A percentile compares a stretch with the other conserved stretches of the same genome.
These are phyloP conservation scores for Lordiphosa fenestrarum DNA, from an alignment of 2,888 invertebrate species.

Conservation along the genomic window DNA sequence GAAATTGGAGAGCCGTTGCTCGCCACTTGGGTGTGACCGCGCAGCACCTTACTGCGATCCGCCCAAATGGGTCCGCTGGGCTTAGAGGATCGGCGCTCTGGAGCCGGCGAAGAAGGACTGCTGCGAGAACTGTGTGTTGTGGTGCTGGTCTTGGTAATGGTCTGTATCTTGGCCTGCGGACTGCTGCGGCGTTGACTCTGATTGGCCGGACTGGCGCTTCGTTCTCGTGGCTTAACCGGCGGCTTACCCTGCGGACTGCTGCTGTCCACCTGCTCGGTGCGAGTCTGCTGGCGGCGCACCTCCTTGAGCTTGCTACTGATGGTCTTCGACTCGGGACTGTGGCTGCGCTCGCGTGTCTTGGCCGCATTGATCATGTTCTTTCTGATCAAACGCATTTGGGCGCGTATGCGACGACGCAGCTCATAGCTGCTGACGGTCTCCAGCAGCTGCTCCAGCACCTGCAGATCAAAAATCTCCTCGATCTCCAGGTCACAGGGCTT, in stretches of 20 bases:
- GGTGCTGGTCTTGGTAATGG: slow-evolving; percentile 64
- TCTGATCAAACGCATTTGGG: slow-evolving; percentile 88
- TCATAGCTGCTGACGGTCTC: slow-evolving; percentile 89
- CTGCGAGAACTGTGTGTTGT: slow-evolving; percentile 24
- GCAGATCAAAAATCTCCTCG: slow-evolving; percentile 87
- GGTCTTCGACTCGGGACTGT: slow-evolving; percentile 45
- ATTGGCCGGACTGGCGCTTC: slow-evolving; percentile 53
- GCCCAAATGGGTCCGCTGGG: slow-evolving; percentile 69
- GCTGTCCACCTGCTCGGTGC: slow-evolving; percentile 48
- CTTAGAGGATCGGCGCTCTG: slow-evolving; percentile 40
- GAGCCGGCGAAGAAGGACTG: slow-evolving; percentile 32
- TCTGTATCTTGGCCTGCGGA: slow-evolving; percentile 54
- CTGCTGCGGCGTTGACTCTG: slow-evolving; percentile 71
- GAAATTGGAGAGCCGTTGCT: slow-evolving; percentile 30
- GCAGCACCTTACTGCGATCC: slow-evolving; percentile 73
- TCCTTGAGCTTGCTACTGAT: slow-evolving; percentile 28
- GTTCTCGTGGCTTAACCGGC: slow-evolving; percentile 64
- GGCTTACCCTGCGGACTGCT: slow-evolving; percentile 45
- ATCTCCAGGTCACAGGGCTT: slow-evolving; percentile 77
- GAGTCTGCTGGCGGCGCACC: slow-evolving; percentile 21
- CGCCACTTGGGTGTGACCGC: slow-evolving; percentile 35
- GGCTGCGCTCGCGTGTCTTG: slow-evolving; percentile 39
- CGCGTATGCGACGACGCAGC: slow-evolving; percentile 87
- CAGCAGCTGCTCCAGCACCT: slow-evolving; percentile 87
- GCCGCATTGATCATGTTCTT: slow-evolving; percentile 83